Percentiles rank a stretch among this genome's conserved stretches.
Evolutionary conservation across 2,888 invertebrate genomes (phyloP).

Genomic region (Apomyelois bistriatella): DNA sequence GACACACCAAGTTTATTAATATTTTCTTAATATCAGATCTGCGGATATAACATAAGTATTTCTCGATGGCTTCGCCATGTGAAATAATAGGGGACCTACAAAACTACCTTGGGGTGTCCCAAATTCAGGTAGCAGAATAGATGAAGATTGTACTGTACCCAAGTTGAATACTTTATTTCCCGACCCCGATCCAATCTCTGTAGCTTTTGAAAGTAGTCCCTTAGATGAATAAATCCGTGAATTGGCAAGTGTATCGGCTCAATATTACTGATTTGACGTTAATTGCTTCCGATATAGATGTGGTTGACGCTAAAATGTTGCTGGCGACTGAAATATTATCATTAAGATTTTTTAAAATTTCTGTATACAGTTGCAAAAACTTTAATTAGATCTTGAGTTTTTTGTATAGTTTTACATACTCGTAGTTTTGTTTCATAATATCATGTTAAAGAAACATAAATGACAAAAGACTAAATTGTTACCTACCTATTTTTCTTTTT

Average conservation of each 20-base stretch:
- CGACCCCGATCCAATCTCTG: constrained; percentile 24
- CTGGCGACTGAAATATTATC: not conserved
- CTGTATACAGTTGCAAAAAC: too few relatives aligned
- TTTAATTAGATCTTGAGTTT: too few relatives aligned
- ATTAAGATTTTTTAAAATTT: too few relatives aligned
- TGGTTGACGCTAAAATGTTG: constrained; percentile 47
- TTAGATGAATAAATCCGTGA: constrained; percentile 54
- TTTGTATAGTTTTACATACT: too few relatives aligned
- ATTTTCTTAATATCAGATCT: too few relatives aligned
- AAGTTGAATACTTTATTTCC: constrained; percentile 25
- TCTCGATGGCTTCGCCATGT: not conserved
- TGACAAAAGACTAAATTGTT: too few relatives aligned
- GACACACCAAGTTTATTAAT: too few relatives aligned
- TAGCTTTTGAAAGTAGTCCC: constrained; percentile 23
- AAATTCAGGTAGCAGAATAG: constrained; percentile 13
- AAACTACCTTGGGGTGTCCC: constrained; percentile 17
- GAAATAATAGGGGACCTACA: constrained; percentile 14
- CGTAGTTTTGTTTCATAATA: too few relatives aligned
- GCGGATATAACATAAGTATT: too few relatives aligned
- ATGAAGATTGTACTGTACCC: constrained; percentile 10
- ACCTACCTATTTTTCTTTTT: too few relatives aligned
- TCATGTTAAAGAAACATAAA: too few relatives aligned
- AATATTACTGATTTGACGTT: constrained; percentile 66
- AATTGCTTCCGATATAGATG: constrained; percentile 63
- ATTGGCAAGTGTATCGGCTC: constrained; percentile 45